Base-by-base conservation (phyloP, 1,140 invertebrate species). In the Lucilia cuprina region DNA sequence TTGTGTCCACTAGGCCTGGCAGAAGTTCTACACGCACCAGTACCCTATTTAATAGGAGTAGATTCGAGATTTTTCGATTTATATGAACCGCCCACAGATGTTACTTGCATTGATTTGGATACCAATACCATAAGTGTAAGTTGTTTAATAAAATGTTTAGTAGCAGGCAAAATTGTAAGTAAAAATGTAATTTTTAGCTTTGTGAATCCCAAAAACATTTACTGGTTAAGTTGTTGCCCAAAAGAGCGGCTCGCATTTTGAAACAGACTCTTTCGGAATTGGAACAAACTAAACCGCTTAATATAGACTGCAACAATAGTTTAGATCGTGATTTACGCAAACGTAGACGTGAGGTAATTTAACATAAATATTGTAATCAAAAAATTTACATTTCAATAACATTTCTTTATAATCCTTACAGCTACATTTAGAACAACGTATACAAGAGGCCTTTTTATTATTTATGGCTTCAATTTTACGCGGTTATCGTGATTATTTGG, bases 1-100 rank as follows among this genome's bases (percentile, higher is more conserved):
- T 92, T 99, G 10, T 99, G 99, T 93, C 99, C 99, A 2, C 93
- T 99, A 86, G 97, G 95, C 83, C 91, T 96, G 87, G 95, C 95
- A 3, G 95, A 96, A 91, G 96, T 99, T 9, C 92, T 99, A 21
- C 97, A 98, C 92, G 98, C 99, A 49, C 99, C 99, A 0, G 92
- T 99, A 86, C 98, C 99, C 9, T 99, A 99, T 92, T 94, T 99
- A 83, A 98, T 99, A 87, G 98, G 98, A 78, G 97, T 98, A 7
- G 97, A 98, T 90, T 98, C 98, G 12, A 93, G 98, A 83, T 99
- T 99, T 93, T 99, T 99, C 91, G 99, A 99, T 91, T 92, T 99
- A 5, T 99, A 98, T 90, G 98, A 99, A 89, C 98, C 97, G 49
- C 99, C 98, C 30, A 92, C 94, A 13, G 99, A 99, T 92, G 98